Evolutionary conservation across 2,888 invertebrate genomes (phyloP), one percentile per base, ranked within the genome.

Genomic region (Harpalus rufipes): DNA sequence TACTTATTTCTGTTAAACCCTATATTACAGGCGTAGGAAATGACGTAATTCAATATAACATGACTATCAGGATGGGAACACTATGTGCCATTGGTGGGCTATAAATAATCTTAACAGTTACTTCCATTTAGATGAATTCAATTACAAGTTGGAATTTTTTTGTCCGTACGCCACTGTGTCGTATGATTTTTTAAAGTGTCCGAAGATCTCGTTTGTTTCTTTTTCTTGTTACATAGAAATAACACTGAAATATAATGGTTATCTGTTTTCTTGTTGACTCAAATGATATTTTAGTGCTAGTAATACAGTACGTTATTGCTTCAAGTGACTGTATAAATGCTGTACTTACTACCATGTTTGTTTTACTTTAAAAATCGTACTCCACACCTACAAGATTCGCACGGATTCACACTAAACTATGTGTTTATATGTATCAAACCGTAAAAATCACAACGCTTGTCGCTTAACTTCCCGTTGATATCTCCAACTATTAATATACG

Each of bases 181-280:
- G 39, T 0, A 68, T 68, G 39, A 39, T 68, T 68, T 68, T 68
- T 68, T 39, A 68, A 39, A 39, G 32, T 32, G 68, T 39, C 25
- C 68, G 25, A 39, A 32, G 68, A 68, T 68, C 68, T 39, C 32
- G 68, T 68, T 68, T 68, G 68, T 12, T 68, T 68, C 32, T 68
- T 68, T 68, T 68, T 68, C 32, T 68, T 68, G 68, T 68, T 68
- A 68, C 68, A 68, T 68, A 25, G 68, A 68, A 68, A 68, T 68
- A 68, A 68, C 68, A 68, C 68, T 68, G 68, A 68, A 39, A 68
- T 68, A 68, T 68, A 68, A 68, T 68, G 68, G 68, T 68, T 68
- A 39, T 68, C 68, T 68, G 3, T 68, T 39, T n/a, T 32, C 68
- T 68, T 68, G 68, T 68, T 68, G 68, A 68, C 68, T 68, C 68